phyloP scores from a whole-genome alignment of 2,113 vertebrate species.

The Clarias macrocephalus region DNA sequence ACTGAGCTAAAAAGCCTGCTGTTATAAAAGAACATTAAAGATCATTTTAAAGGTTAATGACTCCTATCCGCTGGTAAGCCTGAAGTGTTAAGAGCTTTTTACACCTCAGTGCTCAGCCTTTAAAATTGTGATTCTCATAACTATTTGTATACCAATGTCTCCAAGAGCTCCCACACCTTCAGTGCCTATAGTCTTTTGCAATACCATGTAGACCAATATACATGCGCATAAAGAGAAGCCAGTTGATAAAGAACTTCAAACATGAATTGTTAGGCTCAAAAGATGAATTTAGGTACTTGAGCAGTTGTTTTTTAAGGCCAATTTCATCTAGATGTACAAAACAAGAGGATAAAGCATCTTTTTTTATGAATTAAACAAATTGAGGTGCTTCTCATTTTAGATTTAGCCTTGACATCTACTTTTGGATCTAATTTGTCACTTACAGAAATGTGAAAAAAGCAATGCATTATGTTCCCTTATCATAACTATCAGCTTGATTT shows the following conservation, averaged over 20 bases:
- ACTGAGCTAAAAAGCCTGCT: conserved; percentile 66
- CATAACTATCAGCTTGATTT: background rate
- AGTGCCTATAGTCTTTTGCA: background rate
- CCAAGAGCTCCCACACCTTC: conserved; percentile 16
- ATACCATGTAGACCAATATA: background rate
- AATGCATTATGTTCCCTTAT: background rate
- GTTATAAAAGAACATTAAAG: conserved; percentile 71
- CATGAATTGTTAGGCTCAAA: background rate
- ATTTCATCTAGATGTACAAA: background rate
- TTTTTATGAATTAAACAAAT: background rate
- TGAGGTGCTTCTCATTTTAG: background rate
- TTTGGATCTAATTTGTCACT: background rate
- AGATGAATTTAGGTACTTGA: background rate
- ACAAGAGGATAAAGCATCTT: background rate
- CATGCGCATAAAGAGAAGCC: background rate
- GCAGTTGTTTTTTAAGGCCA: background rate
- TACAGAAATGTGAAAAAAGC: no score
- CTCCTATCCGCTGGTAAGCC: conserved; percentile 76
- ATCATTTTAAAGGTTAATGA: conserved; percentile 75
- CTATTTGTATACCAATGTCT: conserved; percentile 58
- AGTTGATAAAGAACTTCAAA: background rate
- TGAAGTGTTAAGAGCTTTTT: conserved; percentile 63
- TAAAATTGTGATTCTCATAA: conserved; percentile 64
- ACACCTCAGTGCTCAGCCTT: conserved; percentile 60
- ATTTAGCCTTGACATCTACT: background rate